Conservation (phyloP, 64 coral and sea anemone species). For the Stichodactyla mertensii region DNA sequence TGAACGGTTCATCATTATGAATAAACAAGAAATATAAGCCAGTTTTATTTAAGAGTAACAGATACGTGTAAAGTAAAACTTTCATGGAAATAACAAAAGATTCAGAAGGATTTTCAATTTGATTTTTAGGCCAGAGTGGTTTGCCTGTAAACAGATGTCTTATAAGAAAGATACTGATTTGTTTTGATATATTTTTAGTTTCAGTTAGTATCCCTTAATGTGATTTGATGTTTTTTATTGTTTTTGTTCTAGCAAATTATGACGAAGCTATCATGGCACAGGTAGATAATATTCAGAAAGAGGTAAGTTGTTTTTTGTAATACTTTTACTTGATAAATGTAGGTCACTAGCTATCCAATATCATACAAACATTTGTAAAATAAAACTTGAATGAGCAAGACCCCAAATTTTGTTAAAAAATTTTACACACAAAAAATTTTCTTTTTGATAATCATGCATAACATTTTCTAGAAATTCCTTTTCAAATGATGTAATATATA, state of each 20-base stretch:
- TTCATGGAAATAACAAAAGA: not conserved
- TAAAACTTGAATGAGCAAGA: too few species aligned
- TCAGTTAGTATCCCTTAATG: not conserved
- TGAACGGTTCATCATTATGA: not conserved
- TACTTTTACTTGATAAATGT: not conserved
- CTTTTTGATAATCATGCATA: too few species aligned
- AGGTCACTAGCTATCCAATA: too few species aligned
- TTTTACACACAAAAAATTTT: too few species aligned
- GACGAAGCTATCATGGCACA: constrained; percentile 93
- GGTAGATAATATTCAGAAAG: constrained; percentile 95
- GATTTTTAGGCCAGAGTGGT: too few species aligned
- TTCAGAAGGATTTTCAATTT: too few species aligned
- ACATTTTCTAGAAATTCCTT: too few species aligned
- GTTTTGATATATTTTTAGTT: not conserved
- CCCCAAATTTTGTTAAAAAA: too few species aligned
- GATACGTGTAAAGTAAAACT: not conserved
- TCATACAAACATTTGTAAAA: too few species aligned
- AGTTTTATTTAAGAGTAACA: not conserved
- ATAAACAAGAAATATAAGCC: not conserved
- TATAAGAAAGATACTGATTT: not conserved
- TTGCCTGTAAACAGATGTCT: too few species aligned
- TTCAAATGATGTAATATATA: not conserved
- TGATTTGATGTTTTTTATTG: not conserved
- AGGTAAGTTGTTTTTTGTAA: constrained; percentile 41
- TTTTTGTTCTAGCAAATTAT: constrained; percentile 52